Evolutionary conservation across 2,113 vertebrate genomes (phyloP).

Genomic region (Rutilus rutilus): DNA sequence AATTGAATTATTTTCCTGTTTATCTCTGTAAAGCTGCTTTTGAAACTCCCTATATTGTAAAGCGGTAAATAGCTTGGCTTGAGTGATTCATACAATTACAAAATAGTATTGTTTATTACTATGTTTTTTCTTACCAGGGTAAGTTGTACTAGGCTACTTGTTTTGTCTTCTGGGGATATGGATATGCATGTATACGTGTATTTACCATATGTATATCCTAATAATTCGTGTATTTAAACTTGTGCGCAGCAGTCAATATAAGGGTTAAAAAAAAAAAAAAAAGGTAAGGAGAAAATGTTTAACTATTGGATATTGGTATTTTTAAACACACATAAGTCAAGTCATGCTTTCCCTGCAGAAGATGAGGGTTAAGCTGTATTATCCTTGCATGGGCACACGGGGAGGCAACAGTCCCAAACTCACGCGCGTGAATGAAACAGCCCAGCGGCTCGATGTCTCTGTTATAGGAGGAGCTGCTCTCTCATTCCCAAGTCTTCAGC

Average conservation of each 20-base stretch:
- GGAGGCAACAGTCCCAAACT: constrained; percentile 11
- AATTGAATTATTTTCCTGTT: no score
- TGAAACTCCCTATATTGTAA: no score
- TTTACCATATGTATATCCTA: no score
- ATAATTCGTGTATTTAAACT: background rate
- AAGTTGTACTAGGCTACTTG: no score
- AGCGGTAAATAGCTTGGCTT: no score
- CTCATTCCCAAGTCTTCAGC: constrained; percentile 19
- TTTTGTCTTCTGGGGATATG: no score
- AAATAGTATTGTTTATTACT: no score
- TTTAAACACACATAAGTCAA: background rate
- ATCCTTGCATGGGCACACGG: background rate
- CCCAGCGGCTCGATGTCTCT: constrained; percentile 13
- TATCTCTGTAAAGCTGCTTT: no score
- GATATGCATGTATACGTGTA: no score
- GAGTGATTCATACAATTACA: no score
- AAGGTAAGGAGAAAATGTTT: background rate
- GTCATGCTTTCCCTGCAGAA: background rate
- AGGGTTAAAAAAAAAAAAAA: no score
- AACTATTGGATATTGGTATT: background rate
- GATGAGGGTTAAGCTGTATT: background rate
- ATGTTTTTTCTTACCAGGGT: no score
- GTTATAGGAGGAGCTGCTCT: constrained; percentile 7
- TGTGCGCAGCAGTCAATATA: background rate
- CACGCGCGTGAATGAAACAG: constrained; percentile 2